Percentiles rank a stretch among this genome's conserved stretches.
Conservation (phyloP, 2,888 invertebrate species). For the Lithophane semibrunnea region DNA sequence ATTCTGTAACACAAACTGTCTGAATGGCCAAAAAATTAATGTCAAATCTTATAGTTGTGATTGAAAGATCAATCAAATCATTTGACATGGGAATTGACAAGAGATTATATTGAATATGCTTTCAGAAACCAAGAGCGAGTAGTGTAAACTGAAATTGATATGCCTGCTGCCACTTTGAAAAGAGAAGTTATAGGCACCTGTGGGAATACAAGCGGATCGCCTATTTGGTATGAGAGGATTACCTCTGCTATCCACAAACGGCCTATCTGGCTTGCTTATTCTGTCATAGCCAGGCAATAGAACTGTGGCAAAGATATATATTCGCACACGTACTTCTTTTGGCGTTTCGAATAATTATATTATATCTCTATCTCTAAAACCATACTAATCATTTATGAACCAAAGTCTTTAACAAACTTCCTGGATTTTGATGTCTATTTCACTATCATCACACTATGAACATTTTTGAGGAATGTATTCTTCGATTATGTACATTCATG, state of each 20-base stretch:
- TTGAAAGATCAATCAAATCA: neutral
- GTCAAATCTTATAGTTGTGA: neutral
- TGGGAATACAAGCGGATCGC: neutral
- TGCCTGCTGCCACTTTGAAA: neutral
- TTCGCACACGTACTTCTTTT: neutral
- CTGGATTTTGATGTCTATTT: neutral
- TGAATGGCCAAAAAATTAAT: neutral
- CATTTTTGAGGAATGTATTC: neutral
- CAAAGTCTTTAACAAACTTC: neutral
- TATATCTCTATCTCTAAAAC: neutral
- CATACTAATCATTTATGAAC: neutral
- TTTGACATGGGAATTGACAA: neutral
- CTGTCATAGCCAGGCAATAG: neutral
- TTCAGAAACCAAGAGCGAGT: neutral
- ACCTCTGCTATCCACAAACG: neutral
- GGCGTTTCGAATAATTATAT: neutral
- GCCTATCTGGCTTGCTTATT: conserved; percentile 12
- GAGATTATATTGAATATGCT: neutral
- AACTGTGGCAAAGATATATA: neutral
- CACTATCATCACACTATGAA: neutral
- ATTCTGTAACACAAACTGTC: neutral
- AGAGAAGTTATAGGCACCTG: neutral
- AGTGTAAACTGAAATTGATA: conserved; percentile 3
- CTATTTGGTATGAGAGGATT: conserved; percentile 19
- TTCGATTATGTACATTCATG: neutral